Base-by-base conservation (phyloP, 2,797 vertebrate species). In the Ispidina lecontei region DNA sequence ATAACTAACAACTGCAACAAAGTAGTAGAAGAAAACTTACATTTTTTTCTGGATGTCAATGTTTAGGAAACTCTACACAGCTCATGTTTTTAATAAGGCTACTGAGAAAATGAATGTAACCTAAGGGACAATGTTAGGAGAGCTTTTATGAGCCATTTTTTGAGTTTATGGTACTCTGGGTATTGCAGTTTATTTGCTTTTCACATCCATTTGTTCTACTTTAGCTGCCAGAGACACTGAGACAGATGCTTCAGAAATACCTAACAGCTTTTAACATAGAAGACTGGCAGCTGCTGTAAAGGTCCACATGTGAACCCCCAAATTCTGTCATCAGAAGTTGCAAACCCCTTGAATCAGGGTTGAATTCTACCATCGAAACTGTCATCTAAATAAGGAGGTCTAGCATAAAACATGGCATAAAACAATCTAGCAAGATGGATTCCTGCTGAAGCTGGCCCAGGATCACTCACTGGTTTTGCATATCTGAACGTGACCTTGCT, bases 121-220 rank as follows among this genome's bases (percentile, higher is more conserved):
- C 64, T 25, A 44, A 87, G 52, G 37, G 75, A 71, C 52, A 67
- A 64, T 5, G n/a, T 87, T 75, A 80, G 41, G 10, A 89, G 69
- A 89, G 79, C 62, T 92, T 93, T 93, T 95, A 95, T 43, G 56
- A 92, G 80, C 54, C 59, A 31, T 51, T 88, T 71, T 75, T 84
- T 78, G 46, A 20, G 55, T 95, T 92, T 94, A 94, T 68, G 63
- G 87, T 39, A 74, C 83, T 95, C 77, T 70, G 41, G 64, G 20
- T 81, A 84, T 54, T 17, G 35, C 29, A 19, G 14, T 83, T 89
- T 91, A 84, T 90, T 93, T 91, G 77, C 55, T 91, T 93, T 91
- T 87, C 85, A 82, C 55, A 78, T 81, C 68, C 68, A 76, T 58
- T 92, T 94, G 81, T 82, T 88, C 64, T 89, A 37, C 52, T 84